Base-by-base conservation (phyloP, 1,140 invertebrate genomes). In the Fopius arisanus region DNA sequence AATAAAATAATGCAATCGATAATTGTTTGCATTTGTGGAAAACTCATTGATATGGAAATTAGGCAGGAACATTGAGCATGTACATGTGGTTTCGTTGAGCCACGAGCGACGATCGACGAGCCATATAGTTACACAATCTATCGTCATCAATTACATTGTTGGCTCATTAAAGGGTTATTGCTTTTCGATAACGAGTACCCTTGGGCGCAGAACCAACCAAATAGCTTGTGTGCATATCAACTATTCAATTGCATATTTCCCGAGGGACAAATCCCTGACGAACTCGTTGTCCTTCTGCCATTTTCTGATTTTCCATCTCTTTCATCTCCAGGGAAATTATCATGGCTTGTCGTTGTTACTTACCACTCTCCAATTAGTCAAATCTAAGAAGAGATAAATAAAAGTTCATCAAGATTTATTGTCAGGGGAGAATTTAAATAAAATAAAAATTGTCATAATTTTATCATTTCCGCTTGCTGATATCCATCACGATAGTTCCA, bases 191-290 rank as follows among this genome's bases (percentile, higher is more conserved):
- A 73, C 63, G 66, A 62, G 43, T 14, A 67, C n/a, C 23, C 66
- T 54, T 33, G 31, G 28, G 23, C 26, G 29, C 21, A 40, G 16
- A 19, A 14, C 29, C 33, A 59, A 29, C 29, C 48, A 70, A 29
- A 70, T 37, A 33, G 51, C 14, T 73, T 67, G 70, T 75, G 76
- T 65, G 51, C 66, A 59, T 59, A 82, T 80, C 78, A 82, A 80
- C 77, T 78, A 81, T 83, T 83, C 80, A 81, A 82, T 82, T 79
- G 74, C 51, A 77, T 80, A 82, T 79, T 81, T 79, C 78, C 78
- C 69, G 4, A 43, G 73, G 66, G 76, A n/a, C 29, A 28, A 70
- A 69, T 72, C 41, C 40, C 43, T 70, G 70, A 77, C 66, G 54
- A 73, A 26, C 73, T 66, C 40, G 37, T 66, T 70, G 73, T 54